A percentile compares a stretch with the other conserved stretches of the same genome.
Conservation (phyloP, 2,888 invertebrate species). For the Erannis defoliaria region DNA sequence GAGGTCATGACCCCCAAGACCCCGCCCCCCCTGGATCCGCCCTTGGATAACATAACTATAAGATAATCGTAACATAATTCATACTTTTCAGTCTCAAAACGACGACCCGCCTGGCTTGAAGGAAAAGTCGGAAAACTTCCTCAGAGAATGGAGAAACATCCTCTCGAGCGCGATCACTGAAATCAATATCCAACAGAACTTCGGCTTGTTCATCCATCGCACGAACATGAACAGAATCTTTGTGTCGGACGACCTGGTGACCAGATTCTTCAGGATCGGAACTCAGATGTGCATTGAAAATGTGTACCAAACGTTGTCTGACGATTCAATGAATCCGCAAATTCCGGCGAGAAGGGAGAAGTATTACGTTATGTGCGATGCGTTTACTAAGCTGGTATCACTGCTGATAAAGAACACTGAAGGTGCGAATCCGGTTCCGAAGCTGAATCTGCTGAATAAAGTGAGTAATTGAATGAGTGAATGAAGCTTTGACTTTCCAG, state of each 20-base stretch:
- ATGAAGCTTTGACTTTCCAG: too few species aligned
- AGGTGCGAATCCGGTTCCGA: constrained; percentile 95
- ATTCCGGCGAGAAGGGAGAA: constrained; percentile 91
- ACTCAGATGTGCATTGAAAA: constrained; percentile 98
- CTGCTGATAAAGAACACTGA: constrained; percentile 98
- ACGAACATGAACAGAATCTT: constrained; percentile 97
- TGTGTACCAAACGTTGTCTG: constrained; percentile 94
- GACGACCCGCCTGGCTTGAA: constrained; percentile 97
- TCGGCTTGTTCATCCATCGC: constrained; percentile 97
- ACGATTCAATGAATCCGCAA: constrained; percentile 89
- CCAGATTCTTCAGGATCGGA: constrained; percentile 98
- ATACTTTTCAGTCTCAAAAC: constrained; percentile 84
- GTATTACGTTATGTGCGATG: constrained; percentile 98
- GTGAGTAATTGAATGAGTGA: constrained; percentile 71
- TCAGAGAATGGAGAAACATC: constrained; percentile 98
- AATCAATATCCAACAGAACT: constrained; percentile 95
- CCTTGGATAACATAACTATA: neutral
- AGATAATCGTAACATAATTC: neutral
- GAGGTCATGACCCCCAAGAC: too few species aligned
- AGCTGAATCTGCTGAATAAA: constrained; percentile 98
- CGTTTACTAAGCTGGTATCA: constrained; percentile 97
- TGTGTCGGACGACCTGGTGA: constrained; percentile 98
- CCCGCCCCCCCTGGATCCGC: too few species aligned
- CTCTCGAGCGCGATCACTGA: constrained; percentile 93
- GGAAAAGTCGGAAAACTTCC: constrained; percentile 97